Evolutionary conservation across 2,888 invertebrate genomes (phyloP), one percentile per base, ranked within the genome.

Genomic region (Melanophora roralis): DNA sequence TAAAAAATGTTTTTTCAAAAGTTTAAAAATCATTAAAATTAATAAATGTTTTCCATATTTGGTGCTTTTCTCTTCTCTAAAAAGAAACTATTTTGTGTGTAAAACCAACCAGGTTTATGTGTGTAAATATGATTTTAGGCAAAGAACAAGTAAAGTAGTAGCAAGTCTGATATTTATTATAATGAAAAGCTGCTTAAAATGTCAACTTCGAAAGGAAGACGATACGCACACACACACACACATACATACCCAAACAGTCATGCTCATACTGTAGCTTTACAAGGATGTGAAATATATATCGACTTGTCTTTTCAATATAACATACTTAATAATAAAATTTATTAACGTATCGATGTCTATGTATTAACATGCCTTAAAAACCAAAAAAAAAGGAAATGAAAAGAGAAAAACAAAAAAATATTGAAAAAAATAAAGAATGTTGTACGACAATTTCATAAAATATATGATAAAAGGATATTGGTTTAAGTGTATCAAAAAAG

Each of bases 101-200:
- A 14, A 1, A 45, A 32, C 14, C 43, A 0, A 1, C 2, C 32
- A 19, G 14, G 32, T 43, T 9, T 55, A 40, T 32, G 11, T 36
- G 38, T 53, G 19, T 14, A 6, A 12, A 14, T 69, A 14, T 51
- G 40, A 11, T 3, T 27, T n/a, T 64, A 12, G 16, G 8, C 19
- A 8, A 34, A 38, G 16, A 40, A 51, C 36, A 55, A 57, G 53
- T 55, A 27, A 27, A 27, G 27, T 27, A 27, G 6, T 27, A 65
- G 51, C 36, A 57, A 51, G 74, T 74, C 68, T 75, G 69, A 67
- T 78, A 71, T 76, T 79, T 75, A 82, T 82, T 85, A 84, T 86
- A 85, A 88, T 85, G 85, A 84, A 88, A 89, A 89, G 87, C 85
- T 86, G 89, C 89, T 89, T 89, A 89, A 88, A 87, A 88, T 89